These are phyloP conservation scores for Corapipo altera DNA, from an alignment of 2,113 vertebrate species.

Conservation along the genomic window DNA sequence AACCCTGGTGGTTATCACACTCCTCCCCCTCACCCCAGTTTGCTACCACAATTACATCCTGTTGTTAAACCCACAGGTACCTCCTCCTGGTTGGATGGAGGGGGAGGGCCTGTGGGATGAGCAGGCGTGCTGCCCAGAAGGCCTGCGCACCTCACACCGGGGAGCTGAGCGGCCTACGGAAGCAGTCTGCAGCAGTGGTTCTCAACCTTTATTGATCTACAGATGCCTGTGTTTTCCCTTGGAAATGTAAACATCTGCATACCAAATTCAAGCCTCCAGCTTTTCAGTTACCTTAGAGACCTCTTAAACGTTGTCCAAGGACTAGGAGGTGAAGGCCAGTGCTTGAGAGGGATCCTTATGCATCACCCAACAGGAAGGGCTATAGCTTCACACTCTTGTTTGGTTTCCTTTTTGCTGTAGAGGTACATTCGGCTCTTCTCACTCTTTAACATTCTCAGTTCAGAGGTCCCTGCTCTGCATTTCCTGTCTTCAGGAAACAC, in stretches of 20 bases:
- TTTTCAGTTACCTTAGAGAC: background rate
- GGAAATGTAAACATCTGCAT: slow-evolving; percentile 16
- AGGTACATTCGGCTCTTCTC: background rate
- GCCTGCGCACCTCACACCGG: background rate
- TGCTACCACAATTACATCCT: background rate
- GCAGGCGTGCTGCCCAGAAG: background rate
- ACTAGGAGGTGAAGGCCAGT: background rate
- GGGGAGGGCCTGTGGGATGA: background rate
- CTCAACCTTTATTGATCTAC: slow-evolving; percentile 31
- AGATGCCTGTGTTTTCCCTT: background rate
- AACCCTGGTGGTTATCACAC: background rate
- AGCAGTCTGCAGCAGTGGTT: background rate
- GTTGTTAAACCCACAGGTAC: background rate
- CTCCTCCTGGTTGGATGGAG: background rate
- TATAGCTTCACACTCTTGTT: background rate
- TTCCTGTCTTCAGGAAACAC: background rate
- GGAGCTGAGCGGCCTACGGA: background rate
- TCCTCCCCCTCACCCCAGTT: background rate
- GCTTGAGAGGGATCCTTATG: background rate
- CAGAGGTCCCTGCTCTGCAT: background rate
- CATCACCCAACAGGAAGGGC: background rate
- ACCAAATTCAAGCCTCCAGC: background rate
- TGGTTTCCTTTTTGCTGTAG: background rate
- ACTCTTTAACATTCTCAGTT: background rate
- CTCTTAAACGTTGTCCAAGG: background rate